Conservation (phyloP, 1,140 invertebrate genomes). For the Maniola jurtina region DNA sequence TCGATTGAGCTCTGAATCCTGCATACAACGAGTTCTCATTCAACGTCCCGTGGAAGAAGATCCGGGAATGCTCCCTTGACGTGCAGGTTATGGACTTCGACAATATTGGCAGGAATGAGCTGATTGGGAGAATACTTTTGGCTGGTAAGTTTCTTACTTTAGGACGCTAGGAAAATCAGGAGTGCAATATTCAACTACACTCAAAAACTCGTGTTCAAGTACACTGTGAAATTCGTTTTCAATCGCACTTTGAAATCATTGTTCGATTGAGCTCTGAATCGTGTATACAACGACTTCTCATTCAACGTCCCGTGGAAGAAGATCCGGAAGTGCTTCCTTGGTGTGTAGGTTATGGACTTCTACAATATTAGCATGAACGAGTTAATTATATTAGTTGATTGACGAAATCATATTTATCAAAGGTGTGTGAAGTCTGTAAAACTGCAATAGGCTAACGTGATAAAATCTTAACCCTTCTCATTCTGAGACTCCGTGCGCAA, state of each 20-base stretch:
- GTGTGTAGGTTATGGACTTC: conserved; percentile 97
- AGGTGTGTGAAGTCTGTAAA: no score
- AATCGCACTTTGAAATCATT: conserved; percentile 84
- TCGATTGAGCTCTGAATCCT: conserved; percentile 91
- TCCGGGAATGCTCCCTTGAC: conserved; percentile 93
- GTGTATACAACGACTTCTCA: conserved; percentile 95
- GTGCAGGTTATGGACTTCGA: conserved; percentile 98
- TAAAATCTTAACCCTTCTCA: no score
- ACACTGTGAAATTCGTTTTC: conserved; percentile 81
- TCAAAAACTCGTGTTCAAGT: no score
- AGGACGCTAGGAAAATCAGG: no score
- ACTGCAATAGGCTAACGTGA: no score
- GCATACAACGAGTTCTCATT: conserved; percentile 97
- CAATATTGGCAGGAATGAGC: conserved; percentile 94
- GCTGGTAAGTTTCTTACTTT: conserved; percentile 77
- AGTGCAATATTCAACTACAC: no score
- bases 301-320: conserved; percentile 97
- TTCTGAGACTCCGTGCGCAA: no score
- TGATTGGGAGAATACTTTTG: conserved; percentile 78
- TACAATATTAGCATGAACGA: conserved; percentile 96
- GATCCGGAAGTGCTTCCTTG: conserved; percentile 93
- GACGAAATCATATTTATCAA: no score
- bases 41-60: conserved; percentile 96
- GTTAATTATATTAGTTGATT: no score
- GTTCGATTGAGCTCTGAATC: conserved; percentile 81